Base-by-base conservation (phyloP, 2,797 vertebrate species). In the Syndactyla subalaris region DNA sequence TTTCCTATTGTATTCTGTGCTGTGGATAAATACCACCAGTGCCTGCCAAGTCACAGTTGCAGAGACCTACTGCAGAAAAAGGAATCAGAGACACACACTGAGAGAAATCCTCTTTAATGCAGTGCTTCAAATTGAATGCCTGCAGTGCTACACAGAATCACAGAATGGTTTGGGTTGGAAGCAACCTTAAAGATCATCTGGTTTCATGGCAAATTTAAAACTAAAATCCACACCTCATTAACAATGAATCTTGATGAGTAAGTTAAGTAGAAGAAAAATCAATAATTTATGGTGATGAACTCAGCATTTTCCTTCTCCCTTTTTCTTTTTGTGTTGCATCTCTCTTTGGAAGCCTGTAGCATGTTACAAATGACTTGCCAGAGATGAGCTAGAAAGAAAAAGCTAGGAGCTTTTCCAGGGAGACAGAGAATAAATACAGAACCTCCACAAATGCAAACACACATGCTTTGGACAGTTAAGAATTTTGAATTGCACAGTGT, bases 231-330 rank as follows among this genome's bases (percentile, higher is more conserved):
- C 95, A 96, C 91, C 90, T 96, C 95, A 95, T 96, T 97, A 97
- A 96, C 89, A 95, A 86, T 94, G 96, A 95, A 96, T 97, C 78
- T 85, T 95, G 96, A 97, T 94, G 95, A 95, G 85, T 96, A 95
- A 96, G 84, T 97, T 95, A 96, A 96, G 86, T 91, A 91, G 94
- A 95, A 91, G 58, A 80, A 96, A 71, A 67, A 88, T 97, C 92
- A 97, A 96, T 97, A 96, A 97, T 97, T 96, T 96, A 97, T 93
- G 92, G 89, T 95, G 96, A 96, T 96, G 95, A 95, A 93, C 95
- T 96, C 96, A 83, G 92, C 93, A 76, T 95, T 97, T 97, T 91
- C 29, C 63, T 46, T 78, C 85, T 95, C 36, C 43, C 15, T 94
- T 88, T 92, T 86, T 76, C 61, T 90, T 88, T 85, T 91, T 79